Conservation (phyloP, 2,888 invertebrate species). For the Schizaphis graminum region DNA sequence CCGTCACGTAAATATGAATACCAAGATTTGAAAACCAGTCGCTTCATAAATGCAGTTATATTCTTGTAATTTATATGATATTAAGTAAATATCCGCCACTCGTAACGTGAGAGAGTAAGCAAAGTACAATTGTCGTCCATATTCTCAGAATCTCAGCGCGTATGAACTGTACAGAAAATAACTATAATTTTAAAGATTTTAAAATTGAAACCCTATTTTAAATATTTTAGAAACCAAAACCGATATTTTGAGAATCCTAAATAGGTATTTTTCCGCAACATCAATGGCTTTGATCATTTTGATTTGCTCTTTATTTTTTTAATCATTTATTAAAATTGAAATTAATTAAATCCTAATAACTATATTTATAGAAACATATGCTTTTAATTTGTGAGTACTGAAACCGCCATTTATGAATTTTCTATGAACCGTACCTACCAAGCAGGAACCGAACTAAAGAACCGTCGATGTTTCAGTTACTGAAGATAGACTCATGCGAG, state of each 20-base stretch:
- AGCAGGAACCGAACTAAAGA: background rate
- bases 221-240: background rate
- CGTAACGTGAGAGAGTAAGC: background rate
- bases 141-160: too few relatives aligned
- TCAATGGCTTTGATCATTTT: background rate
- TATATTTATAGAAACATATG: background rate
- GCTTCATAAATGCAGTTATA: background rate
- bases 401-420: background rate
- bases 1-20: background rate
- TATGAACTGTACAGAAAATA: background rate
- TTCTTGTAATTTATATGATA: background rate
- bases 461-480: background rate
- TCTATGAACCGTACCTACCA: background rate
- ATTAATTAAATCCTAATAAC: background rate
- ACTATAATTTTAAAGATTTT: background rate
- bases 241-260: background rate
- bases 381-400: background rate
- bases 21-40: background rate
- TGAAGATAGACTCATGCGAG: background rate
- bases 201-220: background rate
- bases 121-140: background rate
- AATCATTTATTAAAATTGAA: background rate
- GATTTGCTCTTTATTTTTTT: background rate
- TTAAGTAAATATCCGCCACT: background rate
- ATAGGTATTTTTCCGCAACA: background rate